Evolutionary conservation across 2,797 vertebrate species (phyloP).

Genomic region (Ctenosaura bakeri): DNA sequence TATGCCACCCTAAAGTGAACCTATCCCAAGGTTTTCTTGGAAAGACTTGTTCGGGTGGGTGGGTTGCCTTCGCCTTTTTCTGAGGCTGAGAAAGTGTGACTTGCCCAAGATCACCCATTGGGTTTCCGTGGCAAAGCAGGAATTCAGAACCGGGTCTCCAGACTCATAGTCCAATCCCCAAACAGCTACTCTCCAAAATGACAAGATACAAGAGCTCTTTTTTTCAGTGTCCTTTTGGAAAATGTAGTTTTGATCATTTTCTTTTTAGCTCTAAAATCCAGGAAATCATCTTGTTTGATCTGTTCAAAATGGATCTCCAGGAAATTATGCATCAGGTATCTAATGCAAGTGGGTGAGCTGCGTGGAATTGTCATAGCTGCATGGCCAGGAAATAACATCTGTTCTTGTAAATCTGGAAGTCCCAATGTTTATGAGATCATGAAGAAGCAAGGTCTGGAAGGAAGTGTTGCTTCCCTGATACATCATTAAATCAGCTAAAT

Average conservation of each 20-base stretch:
- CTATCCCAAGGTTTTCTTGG: too few species aligned
- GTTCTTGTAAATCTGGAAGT: neutral
- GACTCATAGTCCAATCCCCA: too few species aligned
- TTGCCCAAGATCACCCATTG: too few species aligned
- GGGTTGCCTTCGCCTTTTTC: too few species aligned
- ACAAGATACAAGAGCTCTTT: neutral
- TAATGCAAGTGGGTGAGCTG: neutral
- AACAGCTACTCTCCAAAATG: too few species aligned
- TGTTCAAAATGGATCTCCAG: neutral
- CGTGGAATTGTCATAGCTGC: neutral
- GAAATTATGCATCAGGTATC: neutral
- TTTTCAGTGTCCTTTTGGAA: too few species aligned
- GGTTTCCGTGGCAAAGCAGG: too few species aligned
- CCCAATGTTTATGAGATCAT: slow-evolving; percentile 16
- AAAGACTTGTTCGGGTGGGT: too few species aligned
- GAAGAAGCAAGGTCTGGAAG: neutral
- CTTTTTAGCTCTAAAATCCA: neutral
- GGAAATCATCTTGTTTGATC: neutral
- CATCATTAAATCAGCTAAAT: neutral
- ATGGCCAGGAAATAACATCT: neutral
- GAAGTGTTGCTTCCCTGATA: neutral
- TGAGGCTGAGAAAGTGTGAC: too few species aligned
- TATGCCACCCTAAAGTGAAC: too few species aligned
- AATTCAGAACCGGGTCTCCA: too few species aligned
- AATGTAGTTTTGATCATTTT: neutral